These are phyloP conservation scores for Diglossa cyanea DNA, from an alignment of 2,797 vertebrate genomes.

Conservation along the genomic window DNA sequence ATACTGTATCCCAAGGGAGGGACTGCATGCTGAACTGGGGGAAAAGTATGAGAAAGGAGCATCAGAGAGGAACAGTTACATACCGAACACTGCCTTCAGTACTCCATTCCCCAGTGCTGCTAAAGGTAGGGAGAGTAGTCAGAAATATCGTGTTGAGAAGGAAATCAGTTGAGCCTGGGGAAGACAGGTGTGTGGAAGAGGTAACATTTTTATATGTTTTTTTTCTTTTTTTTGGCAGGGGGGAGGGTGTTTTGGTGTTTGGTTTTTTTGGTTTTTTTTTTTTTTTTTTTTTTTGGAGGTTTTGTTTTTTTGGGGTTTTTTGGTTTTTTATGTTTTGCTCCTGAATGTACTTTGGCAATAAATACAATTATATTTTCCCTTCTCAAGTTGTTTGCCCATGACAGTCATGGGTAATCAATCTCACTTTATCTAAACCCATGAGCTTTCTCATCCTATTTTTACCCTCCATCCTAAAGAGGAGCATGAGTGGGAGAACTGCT, in stretches of 20 bases:
- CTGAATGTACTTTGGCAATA: neutral
- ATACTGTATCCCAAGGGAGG: neutral
- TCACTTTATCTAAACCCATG: neutral
- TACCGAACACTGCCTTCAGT: neutral
- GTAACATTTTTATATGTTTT: neutral
- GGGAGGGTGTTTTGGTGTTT: no score
- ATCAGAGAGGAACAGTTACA: fast-evolving
- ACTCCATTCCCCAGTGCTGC: fast-evolving
- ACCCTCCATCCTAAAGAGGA: neutral
- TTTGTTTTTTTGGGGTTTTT: neutral
- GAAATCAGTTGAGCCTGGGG: neutral
- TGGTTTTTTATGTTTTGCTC: neutral
- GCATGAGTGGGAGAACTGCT: neutral
- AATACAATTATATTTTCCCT: neutral
- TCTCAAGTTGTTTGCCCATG: neutral
- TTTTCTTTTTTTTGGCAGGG: no score
- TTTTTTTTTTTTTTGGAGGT: neutral
- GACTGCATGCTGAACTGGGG: neutral
- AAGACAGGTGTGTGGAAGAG: neutral
- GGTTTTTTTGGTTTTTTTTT: no score
- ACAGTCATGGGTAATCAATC: neutral
- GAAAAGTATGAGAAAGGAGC: neutral
- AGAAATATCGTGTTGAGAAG: neutral
- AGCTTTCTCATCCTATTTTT: neutral
- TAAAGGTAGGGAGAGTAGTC: neutral